Conservation (phyloP, 2,797 vertebrate species). For the Menidia menidia region DNA sequence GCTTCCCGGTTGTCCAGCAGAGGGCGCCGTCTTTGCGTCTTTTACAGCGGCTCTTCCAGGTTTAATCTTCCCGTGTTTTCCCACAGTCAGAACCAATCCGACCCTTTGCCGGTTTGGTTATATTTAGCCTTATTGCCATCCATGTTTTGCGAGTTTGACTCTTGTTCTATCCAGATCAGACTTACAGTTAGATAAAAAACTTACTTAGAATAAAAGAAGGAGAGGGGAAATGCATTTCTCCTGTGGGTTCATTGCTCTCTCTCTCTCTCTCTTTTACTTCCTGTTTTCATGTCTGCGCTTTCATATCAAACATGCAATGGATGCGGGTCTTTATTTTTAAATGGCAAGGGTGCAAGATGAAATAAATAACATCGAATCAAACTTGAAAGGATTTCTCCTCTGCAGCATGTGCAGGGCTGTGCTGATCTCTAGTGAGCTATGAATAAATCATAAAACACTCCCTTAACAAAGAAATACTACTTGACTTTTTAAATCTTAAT, state of each 20-base stretch:
- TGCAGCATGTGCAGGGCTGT: background rate
- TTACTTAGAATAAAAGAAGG: background rate
- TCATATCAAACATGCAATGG: conserved; percentile 14
- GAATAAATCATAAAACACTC: background rate
- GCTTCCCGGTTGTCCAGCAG: conserved; percentile 60
- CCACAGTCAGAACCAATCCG: background rate
- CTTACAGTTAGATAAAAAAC: background rate
- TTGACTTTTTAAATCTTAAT: conserved; percentile 1
- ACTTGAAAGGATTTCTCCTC: background rate
- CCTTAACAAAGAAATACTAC: background rate
- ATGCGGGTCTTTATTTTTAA: background rate
- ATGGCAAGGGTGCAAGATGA: background rate
- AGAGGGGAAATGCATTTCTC: no score
- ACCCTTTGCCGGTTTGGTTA: background rate
- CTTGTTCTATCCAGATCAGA: background rate
- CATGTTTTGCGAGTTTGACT: background rate
- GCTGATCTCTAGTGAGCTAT: background rate
- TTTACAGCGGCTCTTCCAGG: background rate
- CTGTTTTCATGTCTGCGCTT: conserved; percentile 27
- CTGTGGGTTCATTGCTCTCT: conserved; percentile 27
- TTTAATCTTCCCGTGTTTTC: background rate
- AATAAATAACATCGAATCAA: background rate
- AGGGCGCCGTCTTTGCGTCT: conserved; percentile 52
- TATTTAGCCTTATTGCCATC: background rate
- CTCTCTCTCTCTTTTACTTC: conserved; percentile 12